Percentiles rank a stretch among this genome's conserved stretches.
phyloP scores from a whole-genome alignment of 2,113 vertebrate genomes.

The Nycticryphes semicollaris region DNA sequence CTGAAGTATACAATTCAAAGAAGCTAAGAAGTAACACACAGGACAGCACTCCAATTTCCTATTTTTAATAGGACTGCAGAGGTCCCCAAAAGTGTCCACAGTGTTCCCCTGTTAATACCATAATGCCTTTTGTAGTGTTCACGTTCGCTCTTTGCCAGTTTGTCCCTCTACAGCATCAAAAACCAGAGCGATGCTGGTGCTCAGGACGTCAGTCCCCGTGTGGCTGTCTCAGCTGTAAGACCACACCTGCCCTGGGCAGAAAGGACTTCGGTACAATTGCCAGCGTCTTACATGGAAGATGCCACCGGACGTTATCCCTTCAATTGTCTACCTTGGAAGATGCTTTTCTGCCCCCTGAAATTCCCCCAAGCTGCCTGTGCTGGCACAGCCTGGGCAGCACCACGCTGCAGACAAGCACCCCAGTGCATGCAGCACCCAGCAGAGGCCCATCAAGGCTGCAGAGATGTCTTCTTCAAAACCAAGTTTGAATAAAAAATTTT shows the following conservation, averaged over 20 bases:
- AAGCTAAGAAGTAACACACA: neutral
- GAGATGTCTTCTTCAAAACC: neutral
- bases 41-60: neutral
- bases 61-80: neutral
- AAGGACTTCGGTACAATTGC: rapidly evolving
- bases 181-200: neutral
- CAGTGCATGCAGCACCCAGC: neutral
- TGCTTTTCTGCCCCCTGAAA: neutral
- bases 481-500: neutral
- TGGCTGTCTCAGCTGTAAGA: neutral
- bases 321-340: neutral
- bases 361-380: neutral
- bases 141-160: neutral
- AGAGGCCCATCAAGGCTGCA: neutral
- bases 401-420: neutral
- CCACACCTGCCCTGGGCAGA: neutral
- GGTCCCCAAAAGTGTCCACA: neutral
- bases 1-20: neutral
- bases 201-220: neutral
- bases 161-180: neutral
- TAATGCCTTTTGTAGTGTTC: neutral
- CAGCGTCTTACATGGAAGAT: neutral
- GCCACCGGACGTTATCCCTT: neutral
- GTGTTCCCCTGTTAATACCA: neutral
- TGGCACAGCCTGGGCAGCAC: neutral